These are phyloP conservation scores for Rhodophaea formosa DNA, from an alignment of 2,888 invertebrate species.

Conservation along the genomic window DNA sequence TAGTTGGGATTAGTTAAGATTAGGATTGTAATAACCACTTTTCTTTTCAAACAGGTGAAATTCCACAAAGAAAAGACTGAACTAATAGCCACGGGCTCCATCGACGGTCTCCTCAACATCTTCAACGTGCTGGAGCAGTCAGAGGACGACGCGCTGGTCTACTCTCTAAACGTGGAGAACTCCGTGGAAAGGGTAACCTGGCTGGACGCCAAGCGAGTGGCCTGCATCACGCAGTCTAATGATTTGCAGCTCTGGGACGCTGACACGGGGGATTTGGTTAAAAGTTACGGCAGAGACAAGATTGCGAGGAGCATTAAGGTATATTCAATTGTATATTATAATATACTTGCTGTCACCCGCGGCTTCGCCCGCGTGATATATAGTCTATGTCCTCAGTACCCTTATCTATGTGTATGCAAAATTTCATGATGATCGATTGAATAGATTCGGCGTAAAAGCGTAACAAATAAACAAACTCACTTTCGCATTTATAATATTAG, in stretches of 20 bases:
- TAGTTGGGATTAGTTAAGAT: no score
- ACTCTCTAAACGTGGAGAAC: slow-evolving; percentile 89
- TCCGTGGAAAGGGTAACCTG: slow-evolving; percentile 85
- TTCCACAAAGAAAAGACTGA: slow-evolving; percentile 87
- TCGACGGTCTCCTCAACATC: slow-evolving; percentile 92
- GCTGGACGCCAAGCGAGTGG: slow-evolving; percentile 70
- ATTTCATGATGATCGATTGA: no score
- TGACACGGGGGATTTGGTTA: slow-evolving; percentile 82
- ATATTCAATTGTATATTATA: no score
- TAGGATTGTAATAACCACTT: no score
- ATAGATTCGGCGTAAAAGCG: no score
- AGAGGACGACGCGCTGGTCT: slow-evolving; percentile 90
- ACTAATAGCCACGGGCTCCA: slow-evolving; percentile 87
- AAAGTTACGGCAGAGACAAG: slow-evolving; percentile 79
- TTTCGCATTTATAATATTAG: no score
- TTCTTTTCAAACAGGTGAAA: slow-evolving; percentile 70
- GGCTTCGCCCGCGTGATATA: no score
- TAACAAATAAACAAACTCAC: no score
- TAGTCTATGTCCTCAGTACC: no score
- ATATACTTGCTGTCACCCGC: no score
- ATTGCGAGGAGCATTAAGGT: slow-evolving; percentile 82
- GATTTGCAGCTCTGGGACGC: slow-evolving; percentile 85
- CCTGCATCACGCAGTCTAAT: slow-evolving; percentile 86
- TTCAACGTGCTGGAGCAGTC: slow-evolving; percentile 86
- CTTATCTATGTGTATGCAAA: no score